Conservation (phyloP, 2,888 invertebrate genomes). For the Labia minor region DNA sequence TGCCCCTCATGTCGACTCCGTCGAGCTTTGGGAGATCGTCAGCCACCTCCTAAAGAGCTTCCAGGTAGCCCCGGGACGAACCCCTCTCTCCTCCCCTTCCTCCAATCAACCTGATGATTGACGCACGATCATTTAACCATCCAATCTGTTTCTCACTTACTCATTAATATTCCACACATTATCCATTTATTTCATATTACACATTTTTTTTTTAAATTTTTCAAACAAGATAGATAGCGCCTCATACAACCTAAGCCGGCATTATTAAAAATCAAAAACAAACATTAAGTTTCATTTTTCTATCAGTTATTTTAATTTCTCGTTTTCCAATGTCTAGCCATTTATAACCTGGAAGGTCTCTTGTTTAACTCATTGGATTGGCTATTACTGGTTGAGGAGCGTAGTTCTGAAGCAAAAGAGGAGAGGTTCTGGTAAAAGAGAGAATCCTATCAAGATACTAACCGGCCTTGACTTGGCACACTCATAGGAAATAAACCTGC, state of each 20-base stretch:
- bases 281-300: not conserved
- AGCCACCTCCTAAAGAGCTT: slow-evolving; percentile 53
- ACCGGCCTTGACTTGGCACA: slow-evolving; percentile 13
- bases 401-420: not conserved
- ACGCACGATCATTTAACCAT: too few species aligned
- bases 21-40: slow-evolving; percentile 51
- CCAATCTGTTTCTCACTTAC: too few species aligned
- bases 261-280: not conserved
- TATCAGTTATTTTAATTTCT: not conserved
- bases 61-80: slow-evolving; percentile 35
- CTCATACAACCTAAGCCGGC: not conserved
- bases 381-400: not conserved
- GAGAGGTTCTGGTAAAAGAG: slow-evolving; percentile 13
- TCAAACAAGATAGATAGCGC: not conserved
- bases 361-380: not conserved
- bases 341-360: too few species aligned
- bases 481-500: not conserved
- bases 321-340: too few species aligned
- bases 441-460: not conserved
- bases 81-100: not conserved
- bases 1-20: slow-evolving; percentile 41
- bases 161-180: not conserved
- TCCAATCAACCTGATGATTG: too few species aligned
- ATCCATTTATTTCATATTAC: too few species aligned
- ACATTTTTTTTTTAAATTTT: too few species aligned